Conservation (phyloP, 64 coral and sea anemone genomes). For the Stylophora pistillata region DNA sequence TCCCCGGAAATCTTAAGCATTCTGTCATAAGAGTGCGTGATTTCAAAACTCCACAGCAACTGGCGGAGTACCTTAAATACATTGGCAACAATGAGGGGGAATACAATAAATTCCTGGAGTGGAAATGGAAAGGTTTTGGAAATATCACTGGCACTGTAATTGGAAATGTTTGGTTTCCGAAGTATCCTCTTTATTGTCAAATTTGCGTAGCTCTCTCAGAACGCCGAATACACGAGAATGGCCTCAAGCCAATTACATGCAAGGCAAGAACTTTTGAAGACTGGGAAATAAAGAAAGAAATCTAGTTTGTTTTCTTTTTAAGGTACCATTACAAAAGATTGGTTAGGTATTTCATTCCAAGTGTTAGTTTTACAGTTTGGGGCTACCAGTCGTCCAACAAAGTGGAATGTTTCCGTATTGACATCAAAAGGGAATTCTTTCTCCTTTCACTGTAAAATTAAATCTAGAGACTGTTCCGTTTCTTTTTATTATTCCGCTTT, state of each 20-base stretch:
- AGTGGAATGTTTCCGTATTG: too few species aligned
- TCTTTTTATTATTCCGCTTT: too few species aligned
- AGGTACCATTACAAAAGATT: too few species aligned
- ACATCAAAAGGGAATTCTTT: too few species aligned
- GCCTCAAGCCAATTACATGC: background rate
- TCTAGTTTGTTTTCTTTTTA: background rate
- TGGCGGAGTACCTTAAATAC: constrained; percentile 59
- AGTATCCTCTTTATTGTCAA: background rate
- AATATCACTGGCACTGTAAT: background rate
- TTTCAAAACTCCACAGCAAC: constrained; percentile 56
- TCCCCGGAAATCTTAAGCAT: constrained; percentile 48
- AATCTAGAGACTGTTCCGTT: too few species aligned
- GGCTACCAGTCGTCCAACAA: too few species aligned
- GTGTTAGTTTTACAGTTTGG: too few species aligned
- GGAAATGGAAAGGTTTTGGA: constrained; percentile 63
- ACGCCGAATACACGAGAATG: background rate
- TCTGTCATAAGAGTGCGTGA: constrained; percentile 61
- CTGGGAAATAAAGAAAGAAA: background rate
- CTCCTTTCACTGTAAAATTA: too few species aligned
- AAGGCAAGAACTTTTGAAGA: background rate
- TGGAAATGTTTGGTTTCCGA: background rate
- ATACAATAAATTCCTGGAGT: constrained; percentile 57
- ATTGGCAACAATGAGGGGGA: constrained; percentile 43
- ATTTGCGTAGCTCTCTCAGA: background rate
- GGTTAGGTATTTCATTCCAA: too few species aligned